Percentiles rank a stretch among this genome's conserved stretches.
Evolutionary conservation across 2,113 vertebrate species (phyloP).

Genomic region (Porphyrio hochstetteri): DNA sequence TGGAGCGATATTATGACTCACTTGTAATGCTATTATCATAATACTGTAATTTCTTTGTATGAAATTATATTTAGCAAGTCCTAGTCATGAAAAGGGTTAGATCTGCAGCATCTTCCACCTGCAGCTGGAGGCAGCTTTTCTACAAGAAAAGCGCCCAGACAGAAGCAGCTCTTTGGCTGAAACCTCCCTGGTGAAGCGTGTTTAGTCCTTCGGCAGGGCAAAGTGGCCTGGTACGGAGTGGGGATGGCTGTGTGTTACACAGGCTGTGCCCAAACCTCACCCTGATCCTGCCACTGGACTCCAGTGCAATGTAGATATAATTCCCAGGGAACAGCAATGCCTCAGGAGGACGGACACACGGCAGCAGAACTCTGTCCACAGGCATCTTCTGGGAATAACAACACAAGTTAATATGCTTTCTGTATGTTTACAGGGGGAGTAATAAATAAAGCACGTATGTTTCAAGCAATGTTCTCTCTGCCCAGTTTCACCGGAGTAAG

Average conservation of each 20-base stretch:
- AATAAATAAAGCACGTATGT: not conserved
- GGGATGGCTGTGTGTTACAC: not conserved
- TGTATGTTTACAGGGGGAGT: not conserved
- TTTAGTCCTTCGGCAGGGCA: not conserved
- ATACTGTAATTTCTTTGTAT: not conserved
- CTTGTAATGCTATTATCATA: not conserved
- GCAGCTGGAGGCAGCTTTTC: not conserved
- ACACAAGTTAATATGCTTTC: not conserved
- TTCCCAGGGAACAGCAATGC: not conserved
- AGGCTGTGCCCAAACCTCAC: not conserved
- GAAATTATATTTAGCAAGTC: not conserved
- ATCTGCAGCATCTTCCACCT: not conserved
- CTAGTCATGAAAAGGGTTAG: not conserved
- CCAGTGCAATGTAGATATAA: not conserved
- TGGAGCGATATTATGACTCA: not conserved
- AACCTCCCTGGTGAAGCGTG: not conserved
- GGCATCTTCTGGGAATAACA: not conserved
- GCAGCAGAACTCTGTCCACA: not conserved
- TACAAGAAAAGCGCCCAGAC: not conserved
- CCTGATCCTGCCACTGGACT: not conserved
- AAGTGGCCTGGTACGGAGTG: not conserved
- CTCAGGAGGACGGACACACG: not conserved
- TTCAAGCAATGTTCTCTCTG: not conserved
- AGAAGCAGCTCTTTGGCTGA: not conserved
- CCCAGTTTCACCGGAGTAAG: conserved; percentile 13